Evolutionary conservation across 2,888 invertebrate species (phyloP).

Genomic region (Pheosia tremula): DNA sequence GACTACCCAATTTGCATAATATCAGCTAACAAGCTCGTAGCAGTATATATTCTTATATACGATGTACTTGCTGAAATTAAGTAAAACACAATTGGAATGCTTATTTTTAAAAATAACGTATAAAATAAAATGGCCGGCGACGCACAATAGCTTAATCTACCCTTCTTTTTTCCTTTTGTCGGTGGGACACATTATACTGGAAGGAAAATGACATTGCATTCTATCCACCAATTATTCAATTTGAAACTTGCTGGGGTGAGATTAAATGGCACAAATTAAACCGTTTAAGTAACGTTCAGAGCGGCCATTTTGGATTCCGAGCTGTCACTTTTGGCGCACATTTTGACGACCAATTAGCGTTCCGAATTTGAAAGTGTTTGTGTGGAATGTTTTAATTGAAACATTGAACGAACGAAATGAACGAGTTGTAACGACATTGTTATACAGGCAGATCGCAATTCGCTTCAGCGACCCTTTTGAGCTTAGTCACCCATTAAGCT

Average conservation of each 20-base stretch:
- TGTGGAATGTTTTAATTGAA: conserved; percentile 46
- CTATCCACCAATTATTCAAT: conserved; percentile 53
- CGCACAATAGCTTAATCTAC: conserved; percentile 19
- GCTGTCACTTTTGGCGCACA: conserved; percentile 63
- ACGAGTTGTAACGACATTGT: conserved; percentile 48
- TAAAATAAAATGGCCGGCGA: conserved; percentile 14
- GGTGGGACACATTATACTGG: conserved; percentile 9
- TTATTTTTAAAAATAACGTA: conserved; percentile 16
- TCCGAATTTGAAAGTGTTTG: conserved; percentile 51
- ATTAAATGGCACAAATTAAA: conserved; percentile 59
- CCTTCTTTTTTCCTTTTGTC: conserved; percentile 25
- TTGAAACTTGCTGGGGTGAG: conserved; percentile 48
- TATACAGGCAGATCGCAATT: conserved; percentile 48
- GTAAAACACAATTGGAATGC: conserved; percentile 10
- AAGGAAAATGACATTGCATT: conserved; percentile 48
- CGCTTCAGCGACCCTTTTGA: conserved; percentile 48
- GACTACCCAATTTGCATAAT: conserved; percentile 46
- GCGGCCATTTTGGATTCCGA: conserved; percentile 62
- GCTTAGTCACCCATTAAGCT: conserved; percentile 61
- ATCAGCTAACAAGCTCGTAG: conserved; percentile 24
- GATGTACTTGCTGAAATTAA: conserved; percentile 17
- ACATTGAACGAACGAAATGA: conserved; percentile 30
- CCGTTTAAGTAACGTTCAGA: conserved; percentile 51
- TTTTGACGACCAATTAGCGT: conserved; percentile 60
- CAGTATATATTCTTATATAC: conserved; percentile 20